Conservation (phyloP, 2,113 vertebrate genomes). For the Mormyrus lacerda region DNA sequence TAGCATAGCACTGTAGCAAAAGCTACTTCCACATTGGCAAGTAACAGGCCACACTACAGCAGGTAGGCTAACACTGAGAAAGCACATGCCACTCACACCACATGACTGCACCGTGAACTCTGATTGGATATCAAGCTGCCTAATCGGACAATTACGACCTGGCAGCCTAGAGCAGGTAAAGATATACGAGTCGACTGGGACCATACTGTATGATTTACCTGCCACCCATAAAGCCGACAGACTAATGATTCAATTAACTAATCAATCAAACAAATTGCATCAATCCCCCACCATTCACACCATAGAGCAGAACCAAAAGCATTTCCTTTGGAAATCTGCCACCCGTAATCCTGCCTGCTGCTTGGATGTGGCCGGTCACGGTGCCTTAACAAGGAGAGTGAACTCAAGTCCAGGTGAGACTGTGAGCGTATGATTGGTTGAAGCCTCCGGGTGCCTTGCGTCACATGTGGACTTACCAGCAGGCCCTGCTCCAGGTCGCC, state of each 20-base stretch:
- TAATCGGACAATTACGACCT: background rate
- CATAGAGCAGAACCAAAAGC: background rate
- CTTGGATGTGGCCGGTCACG: background rate
- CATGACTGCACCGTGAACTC: background rate
- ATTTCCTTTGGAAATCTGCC: background rate
- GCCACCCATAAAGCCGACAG: background rate
- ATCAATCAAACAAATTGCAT: background rate
- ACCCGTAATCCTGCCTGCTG: background rate
- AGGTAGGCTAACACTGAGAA: background rate
- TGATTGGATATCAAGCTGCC: background rate
- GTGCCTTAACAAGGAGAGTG: background rate
- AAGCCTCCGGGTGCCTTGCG: background rate
- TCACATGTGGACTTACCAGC: constrained; percentile 55
- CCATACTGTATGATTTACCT: background rate
- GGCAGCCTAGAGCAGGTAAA: background rate
- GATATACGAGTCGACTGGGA: background rate
- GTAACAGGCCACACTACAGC: background rate
- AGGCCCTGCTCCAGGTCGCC: constrained; percentile 74
- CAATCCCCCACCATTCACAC: background rate
- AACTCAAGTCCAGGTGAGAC: background rate
- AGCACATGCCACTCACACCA: background rate
- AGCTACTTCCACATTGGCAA: background rate
- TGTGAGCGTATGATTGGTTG: background rate
- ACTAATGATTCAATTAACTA: background rate
- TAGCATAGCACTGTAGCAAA: background rate